Evolutionary conservation across 2,888 invertebrate genomes (phyloP).

Genomic region (Machimus rusticus): DNA sequence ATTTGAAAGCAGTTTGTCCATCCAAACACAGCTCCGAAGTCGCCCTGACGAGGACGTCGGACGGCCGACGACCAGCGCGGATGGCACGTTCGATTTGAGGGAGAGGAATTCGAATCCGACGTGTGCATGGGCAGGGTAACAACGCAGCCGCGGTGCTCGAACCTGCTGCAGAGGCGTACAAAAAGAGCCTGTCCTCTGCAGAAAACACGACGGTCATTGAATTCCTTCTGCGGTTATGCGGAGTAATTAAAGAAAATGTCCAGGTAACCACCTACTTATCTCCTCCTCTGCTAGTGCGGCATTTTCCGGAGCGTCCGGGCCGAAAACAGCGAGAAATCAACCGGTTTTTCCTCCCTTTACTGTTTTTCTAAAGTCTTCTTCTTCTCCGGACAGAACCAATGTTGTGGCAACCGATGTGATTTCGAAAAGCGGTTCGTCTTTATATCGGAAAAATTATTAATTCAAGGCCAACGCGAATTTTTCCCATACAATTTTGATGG

Average conservation of each 20-base stretch:
- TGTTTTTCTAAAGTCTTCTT: neutral
- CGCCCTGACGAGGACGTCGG: neutral
- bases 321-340: neutral
- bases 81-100: neutral
- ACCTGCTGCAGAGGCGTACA: constrained; percentile 4
- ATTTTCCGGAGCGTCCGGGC: neutral
- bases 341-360: neutral
- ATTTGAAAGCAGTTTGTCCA: neutral
- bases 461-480: constrained; percentile 24
- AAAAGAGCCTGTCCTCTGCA: neutral
- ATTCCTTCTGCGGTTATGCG: neutral
- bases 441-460: neutral
- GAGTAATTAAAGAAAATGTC: constrained; percentile 37
- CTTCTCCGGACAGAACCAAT: neutral
- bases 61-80: neutral
- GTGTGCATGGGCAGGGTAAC: neutral
- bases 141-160: neutral
- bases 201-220: constrained; percentile 17
- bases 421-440: constrained; percentile 3
- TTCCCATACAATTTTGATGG: constrained; percentile 7
- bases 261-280: constrained; percentile 32
- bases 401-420: neutral
- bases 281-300: neutral
- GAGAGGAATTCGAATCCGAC: neutral
- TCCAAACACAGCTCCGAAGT: neutral